Evolutionary conservation across 2,797 vertebrate species (phyloP), one percentile per base, ranked within the genome.

Genomic region (Alosa sapidissima): DNA sequence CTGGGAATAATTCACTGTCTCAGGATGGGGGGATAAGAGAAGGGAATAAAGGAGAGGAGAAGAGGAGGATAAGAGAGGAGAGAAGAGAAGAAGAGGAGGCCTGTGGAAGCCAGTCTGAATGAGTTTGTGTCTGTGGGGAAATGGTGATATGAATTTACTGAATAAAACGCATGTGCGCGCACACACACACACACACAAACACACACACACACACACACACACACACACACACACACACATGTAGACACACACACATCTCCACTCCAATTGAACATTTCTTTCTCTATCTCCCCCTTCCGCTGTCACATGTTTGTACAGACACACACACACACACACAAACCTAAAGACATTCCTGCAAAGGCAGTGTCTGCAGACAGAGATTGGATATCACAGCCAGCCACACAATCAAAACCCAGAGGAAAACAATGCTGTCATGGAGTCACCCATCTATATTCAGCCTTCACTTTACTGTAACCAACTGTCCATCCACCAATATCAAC

Each of bases 1-100:
- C 78, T 49, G 68, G 85, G 87, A 90, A 90, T 92, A 88, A 91
- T 88, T 93, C 87, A 87, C 87, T 88, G 87, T 91, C 84, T 88
- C 86, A 86, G 86, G 86, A 91, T 62, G 48, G 83, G 86, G 11
- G 51, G 85, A 54, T 28, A 36, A 16, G 65, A 11, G 7, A 8
- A 36, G 65, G 72, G 24, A 14, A 33, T 4, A 8, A 13, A 14
- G 28, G n/a, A 62, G 58, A 3, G 24, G 58, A 24, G 60, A 5
- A 65, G 60, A 5, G 6, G 49, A 51, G 6, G 49, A 51, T 2
- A 41, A 28, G 48, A 49, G 48, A 9, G 49, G 10, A 11, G 49
- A 51, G 49, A 51, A 11, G 49, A 51, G 49, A 51, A 51, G 10
- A 51, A 51, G 65, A 36, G 52, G 65, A 11, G 7, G 13, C 36